phyloP scores from a whole-genome alignment of 2,113 vertebrate species.

The Lanius ludovicianus region DNA sequence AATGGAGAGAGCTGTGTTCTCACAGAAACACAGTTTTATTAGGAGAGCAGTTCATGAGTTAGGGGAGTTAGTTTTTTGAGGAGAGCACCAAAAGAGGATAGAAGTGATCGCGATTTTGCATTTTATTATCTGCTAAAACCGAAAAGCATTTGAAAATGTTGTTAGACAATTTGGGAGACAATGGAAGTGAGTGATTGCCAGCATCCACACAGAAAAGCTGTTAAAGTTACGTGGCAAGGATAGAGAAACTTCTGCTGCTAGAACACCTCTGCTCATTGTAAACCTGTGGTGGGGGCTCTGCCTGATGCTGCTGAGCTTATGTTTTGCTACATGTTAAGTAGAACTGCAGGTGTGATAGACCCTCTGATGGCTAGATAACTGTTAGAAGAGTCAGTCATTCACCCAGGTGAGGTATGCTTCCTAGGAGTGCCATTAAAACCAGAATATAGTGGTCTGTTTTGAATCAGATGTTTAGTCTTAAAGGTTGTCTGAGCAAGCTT shows the following conservation, averaged over 20 bases:
- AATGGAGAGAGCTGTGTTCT: background rate
- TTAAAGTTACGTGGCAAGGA: slow-evolving; percentile 51
- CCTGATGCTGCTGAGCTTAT: background rate
- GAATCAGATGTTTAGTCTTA: background rate
- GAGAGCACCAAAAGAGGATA: background rate
- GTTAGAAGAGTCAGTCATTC: background rate
- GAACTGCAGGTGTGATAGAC: background rate
- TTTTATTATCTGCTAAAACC: slow-evolving; percentile 57
- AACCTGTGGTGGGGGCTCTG: background rate
- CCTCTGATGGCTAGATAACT: background rate
- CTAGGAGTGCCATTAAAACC: background rate
- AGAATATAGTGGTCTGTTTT: background rate
- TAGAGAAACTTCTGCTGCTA: slow-evolving; percentile 55
- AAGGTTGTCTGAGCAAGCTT: background rate
- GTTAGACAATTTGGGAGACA: slow-evolving; percentile 59
- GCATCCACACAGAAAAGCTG: slow-evolving; percentile 46
- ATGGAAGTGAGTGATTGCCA: slow-evolving; percentile 52
- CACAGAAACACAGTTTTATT: background rate
- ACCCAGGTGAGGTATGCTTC: background rate
- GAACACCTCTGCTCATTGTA: background rate
- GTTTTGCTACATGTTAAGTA: background rate
- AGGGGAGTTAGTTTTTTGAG: background rate
- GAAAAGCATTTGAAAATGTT: slow-evolving; percentile 55
- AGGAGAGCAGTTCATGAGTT: background rate
- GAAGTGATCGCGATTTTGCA: background rate